Conservation (phyloP, 1,140 invertebrate species). For the Rhagoletis zephyria region DNA sequence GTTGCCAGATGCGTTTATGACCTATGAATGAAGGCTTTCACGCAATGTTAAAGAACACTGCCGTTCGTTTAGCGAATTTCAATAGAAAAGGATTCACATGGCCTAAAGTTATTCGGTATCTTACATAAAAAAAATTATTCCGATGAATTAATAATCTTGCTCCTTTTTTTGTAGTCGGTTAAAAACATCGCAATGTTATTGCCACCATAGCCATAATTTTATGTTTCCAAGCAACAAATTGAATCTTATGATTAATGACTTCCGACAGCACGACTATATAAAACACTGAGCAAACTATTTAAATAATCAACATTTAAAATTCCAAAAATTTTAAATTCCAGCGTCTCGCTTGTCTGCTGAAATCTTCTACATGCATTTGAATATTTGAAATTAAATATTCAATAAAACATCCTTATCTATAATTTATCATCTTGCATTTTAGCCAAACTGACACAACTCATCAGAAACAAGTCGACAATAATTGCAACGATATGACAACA, state of each 20-base stretch:
- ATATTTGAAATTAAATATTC: not conserved
- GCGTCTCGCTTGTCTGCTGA: not conserved
- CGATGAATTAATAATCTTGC: too few species aligned
- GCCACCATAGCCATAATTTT: too few species aligned
- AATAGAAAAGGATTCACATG: not conserved
- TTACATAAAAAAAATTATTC: too few species aligned
- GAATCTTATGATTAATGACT: not conserved
- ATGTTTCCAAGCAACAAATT: not conserved
- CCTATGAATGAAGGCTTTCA: too few species aligned
- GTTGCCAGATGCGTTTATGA: too few species aligned
- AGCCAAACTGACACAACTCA: not conserved
- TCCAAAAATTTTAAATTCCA: not conserved
- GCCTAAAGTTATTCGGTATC: too few species aligned
- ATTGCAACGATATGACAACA: not conserved
- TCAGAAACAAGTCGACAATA: not conserved
- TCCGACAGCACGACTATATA: not conserved
- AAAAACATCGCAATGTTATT: too few species aligned
- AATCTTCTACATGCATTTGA: not conserved
- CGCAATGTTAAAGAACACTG: too few species aligned
- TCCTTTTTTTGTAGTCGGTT: too few species aligned
- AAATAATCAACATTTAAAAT: not conserved
- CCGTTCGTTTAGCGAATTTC: too few species aligned
- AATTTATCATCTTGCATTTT: not conserved
- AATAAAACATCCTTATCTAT: not conserved
- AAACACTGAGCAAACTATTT: not conserved